These are phyloP conservation scores for Thymelicus sylvestris DNA, from an alignment of 2,888 invertebrate species.

Conservation along the genomic window DNA sequence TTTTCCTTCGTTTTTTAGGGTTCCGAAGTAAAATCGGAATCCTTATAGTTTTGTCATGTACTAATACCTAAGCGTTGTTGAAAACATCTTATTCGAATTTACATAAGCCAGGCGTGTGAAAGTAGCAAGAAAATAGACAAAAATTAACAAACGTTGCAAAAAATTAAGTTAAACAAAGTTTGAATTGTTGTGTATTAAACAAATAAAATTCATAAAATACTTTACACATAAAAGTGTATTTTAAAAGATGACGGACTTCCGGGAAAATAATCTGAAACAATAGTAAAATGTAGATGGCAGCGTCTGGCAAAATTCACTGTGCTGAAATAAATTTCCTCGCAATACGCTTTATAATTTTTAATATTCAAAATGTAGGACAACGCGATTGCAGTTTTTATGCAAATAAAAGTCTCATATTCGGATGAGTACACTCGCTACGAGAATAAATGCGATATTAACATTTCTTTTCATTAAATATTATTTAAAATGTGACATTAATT, in stretches of 20 bases:
- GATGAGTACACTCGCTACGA: conserved; percentile 13
- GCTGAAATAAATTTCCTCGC: conserved; percentile 24
- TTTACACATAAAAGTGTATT: background rate
- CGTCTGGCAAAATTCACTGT: conserved; percentile 26
- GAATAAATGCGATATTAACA: background rate
- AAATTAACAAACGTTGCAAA: no score
- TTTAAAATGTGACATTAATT: background rate
- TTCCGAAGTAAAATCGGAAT: no score
- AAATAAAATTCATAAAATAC: background rate
- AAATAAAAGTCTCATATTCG: conserved; percentile 8
- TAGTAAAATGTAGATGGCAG: conserved; percentile 14
- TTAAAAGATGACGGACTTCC: background rate
- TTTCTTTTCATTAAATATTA: background rate
- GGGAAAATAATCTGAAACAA: conserved; percentile 16
- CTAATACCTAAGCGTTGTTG: no score
- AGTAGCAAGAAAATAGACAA: no score
- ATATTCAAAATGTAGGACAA: conserved; percentile 35
- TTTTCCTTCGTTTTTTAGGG: no score
- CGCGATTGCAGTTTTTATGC: conserved; percentile 27
- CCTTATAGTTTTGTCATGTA: no score
- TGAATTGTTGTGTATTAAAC: no score
- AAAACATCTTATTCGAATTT: no score
- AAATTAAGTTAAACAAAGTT: no score
- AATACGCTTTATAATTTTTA: conserved; percentile 31
- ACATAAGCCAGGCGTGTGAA: no score